phyloP scores from a whole-genome alignment of 2,888 invertebrate species.

The Trachelus troglodyta region DNA sequence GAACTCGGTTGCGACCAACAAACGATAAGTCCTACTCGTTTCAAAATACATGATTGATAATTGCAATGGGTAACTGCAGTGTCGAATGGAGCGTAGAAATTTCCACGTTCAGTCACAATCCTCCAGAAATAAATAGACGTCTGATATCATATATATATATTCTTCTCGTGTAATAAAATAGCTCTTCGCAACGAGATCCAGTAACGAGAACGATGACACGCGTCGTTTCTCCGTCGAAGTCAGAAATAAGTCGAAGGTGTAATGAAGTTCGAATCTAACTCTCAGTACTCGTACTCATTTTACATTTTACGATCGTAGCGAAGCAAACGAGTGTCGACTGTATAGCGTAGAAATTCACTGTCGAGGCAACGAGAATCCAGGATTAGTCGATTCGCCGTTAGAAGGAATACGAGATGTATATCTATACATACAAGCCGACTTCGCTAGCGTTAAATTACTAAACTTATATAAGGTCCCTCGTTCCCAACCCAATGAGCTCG shows the following conservation, averaged over 20 bases:
- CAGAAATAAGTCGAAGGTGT: background rate
- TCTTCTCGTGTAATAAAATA: background rate
- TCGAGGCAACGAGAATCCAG: background rate
- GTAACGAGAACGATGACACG: background rate
- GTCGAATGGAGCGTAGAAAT: background rate
- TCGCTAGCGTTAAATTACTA: background rate
- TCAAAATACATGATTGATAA: background rate
- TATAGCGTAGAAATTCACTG: background rate
- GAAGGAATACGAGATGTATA: background rate
- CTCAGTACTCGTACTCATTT: background rate
- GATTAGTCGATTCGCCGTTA: background rate
- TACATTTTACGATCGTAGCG: background rate
- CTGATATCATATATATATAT: too few species aligned
- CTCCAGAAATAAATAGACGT: background rate
- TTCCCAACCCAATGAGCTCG: background rate
- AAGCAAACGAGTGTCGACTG: background rate
- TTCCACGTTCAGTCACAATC: background rate
- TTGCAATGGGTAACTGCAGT: background rate
- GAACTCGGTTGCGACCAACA: constrained; percentile 24
- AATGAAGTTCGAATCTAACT: background rate
- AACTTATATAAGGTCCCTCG: background rate
- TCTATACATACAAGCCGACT: background rate
- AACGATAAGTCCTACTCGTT: background rate
- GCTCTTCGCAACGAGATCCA: background rate
- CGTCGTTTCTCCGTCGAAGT: background rate